Base-by-base conservation (phyloP, 2,888 invertebrate species). In the Strigamia maritima region DNA sequence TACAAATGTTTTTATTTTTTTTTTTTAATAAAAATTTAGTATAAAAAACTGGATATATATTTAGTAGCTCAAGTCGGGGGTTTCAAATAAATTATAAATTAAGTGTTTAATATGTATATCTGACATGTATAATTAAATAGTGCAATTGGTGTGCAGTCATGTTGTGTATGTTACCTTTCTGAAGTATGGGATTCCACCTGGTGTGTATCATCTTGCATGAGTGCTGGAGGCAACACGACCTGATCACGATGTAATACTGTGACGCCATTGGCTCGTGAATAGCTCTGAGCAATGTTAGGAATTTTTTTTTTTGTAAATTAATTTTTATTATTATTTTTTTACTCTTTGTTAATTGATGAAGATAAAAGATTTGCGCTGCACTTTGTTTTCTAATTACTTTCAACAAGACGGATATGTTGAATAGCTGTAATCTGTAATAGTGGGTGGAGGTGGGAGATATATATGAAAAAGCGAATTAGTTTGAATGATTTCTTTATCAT, bases 191-290 rank as follows among this genome's bases (percentile, higher is more conserved):
- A 60, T 60, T 19, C 60, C 60, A 60, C 19, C 60, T 60, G 60
- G 60, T 60, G 60, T 60, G 60, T 60, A 60, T 60, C 60, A 60
- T 31, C 60, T 60, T 60, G 60, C 60, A 60, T 60, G 60, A 60
- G 22, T 60, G 60, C 60, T 60, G 8, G 22, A 60, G 24, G 60
- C 22, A 60, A 60, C 22, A 60, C n/a, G 60, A 60, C 60, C 24
- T 60, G 60, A 60, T 16, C 60, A 60, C 60, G 60, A 60, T 60
- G 19, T 40, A 40, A 40, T 40, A 60, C 19, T 10, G 40, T 16
- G 40, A 40, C 60, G 19, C 60, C 60, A 60, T 60, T 60, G 60
- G 22, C 60, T 60, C 60, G 24, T 60, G 60, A 1, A 22, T 19
- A 60, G 22, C 60, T 19, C 60, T n/a, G n/a, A 2, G 60, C 60